phyloP scores from a whole-genome alignment of 2,113 vertebrate species.

The Callochromis pleurospilus region DNA sequence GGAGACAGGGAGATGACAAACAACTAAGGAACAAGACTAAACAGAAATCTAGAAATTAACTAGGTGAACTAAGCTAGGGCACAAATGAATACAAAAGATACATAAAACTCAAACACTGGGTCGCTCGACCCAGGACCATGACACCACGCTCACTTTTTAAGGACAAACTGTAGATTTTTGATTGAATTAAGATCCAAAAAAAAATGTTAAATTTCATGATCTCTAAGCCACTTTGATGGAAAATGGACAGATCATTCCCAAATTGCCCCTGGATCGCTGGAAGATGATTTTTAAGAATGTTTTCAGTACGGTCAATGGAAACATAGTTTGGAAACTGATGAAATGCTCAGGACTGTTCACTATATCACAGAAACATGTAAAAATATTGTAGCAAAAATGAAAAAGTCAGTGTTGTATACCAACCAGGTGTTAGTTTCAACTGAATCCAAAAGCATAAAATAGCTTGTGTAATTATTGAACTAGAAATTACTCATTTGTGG shows the following conservation, averaged over 20 bases:
- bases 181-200: background rate
- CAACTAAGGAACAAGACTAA: too few species aligned
- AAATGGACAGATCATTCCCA: background rate
- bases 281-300: background rate
- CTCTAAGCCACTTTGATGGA: background rate
- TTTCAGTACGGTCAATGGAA: fast-evolving
- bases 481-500: background rate
- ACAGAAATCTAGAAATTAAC: too few species aligned
- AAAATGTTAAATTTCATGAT: background rate
- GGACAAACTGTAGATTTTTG: background rate
- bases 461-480: background rate
- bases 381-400: background rate
- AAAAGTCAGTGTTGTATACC: too few species aligned
- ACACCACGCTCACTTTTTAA: background rate
- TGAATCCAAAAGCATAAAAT: background rate
- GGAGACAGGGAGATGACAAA: too few species aligned
- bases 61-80: too few species aligned
- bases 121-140: too few species aligned
- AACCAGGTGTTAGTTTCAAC: background rate
- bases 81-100: too few species aligned
- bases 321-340: background rate
- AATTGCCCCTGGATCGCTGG: background rate
- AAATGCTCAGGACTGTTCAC: background rate
- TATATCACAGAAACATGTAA: background rate
- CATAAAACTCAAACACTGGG: too few species aligned